Percentiles rank a stretch among this genome's conserved stretches.
phyloP scores from a whole-genome alignment of 2,888 invertebrate genomes.

The Plebejus argus region DNA sequence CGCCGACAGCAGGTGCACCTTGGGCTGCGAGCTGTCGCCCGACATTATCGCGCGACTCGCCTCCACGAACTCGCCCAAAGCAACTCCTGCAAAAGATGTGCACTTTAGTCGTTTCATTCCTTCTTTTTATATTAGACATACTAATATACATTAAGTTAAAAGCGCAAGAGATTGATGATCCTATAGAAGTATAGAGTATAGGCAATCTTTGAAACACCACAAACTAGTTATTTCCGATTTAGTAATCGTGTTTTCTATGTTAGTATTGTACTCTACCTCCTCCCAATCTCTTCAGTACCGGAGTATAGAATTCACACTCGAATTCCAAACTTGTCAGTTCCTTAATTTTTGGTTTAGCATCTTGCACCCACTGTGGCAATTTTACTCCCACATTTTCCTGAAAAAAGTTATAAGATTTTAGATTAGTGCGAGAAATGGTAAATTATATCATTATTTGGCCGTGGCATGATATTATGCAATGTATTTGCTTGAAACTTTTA shows the following conservation, averaged over 20 bases:
- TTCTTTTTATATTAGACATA: too few species aligned
- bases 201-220: too few species aligned
- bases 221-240: too few species aligned
- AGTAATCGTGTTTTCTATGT: too few species aligned
- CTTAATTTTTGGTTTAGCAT: slow-evolving; percentile 65
- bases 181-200: too few species aligned
- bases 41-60: slow-evolving; percentile 64
- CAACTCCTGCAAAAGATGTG: slow-evolving; percentile 57
- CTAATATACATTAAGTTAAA: too few species aligned
- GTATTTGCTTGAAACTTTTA: background rate
- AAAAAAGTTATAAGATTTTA: slow-evolving; percentile 43
- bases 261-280: slow-evolving; percentile 54
- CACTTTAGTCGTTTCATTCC: background rate
- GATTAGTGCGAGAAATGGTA: too few species aligned
- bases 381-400: slow-evolving; percentile 54
- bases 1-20: slow-evolving; percentile 77
- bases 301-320: slow-evolving; percentile 57
- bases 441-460: too few species aligned
- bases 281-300: slow-evolving; percentile 59
- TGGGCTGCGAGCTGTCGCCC: slow-evolving; percentile 60
- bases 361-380: slow-evolving; percentile 50
- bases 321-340: slow-evolving; percentile 72
- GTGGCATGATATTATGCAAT: too few species aligned
- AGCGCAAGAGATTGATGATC: background rate
- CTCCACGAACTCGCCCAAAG: slow-evolving; percentile 75